Percentiles rank a stretch among this genome's conserved stretches.
phyloP scores from a whole-genome alignment of 1,140 invertebrate species.

The Scaptomyza hsui region DNA sequence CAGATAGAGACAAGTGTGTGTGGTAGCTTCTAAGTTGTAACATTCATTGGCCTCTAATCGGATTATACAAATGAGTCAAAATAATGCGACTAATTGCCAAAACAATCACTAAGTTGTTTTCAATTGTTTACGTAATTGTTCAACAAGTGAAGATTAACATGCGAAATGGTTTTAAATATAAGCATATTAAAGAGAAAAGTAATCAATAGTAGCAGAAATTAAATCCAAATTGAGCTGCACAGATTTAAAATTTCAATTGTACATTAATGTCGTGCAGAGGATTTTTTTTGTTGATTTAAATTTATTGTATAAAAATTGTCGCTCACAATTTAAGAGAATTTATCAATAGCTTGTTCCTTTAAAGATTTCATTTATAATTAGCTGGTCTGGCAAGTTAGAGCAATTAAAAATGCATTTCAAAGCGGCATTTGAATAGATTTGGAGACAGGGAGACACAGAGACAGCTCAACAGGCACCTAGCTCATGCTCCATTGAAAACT shows the following conservation, averaged over 20 bases:
- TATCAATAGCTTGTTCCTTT: too few species aligned
- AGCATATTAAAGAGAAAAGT: neutral
- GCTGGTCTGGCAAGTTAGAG: too few species aligned
- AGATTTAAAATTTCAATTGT: neutral
- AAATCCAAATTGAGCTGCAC: neutral
- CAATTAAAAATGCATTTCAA: too few species aligned
- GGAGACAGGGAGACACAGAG: neutral
- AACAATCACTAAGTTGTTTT: neutral
- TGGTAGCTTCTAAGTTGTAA: neutral
- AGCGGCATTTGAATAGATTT: neutral
- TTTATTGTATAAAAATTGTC: too few species aligned
- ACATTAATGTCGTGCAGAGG: neutral
- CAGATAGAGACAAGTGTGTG: too few species aligned
- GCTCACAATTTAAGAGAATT: too few species aligned
- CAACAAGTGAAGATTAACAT: neutral
- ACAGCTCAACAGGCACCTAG: conserved; percentile 12
- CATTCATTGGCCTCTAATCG: neutral
- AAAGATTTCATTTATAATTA: too few species aligned
- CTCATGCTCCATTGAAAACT: conserved; percentile 9
- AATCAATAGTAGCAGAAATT: neutral
- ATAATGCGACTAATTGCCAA: neutral
- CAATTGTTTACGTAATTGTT: neutral
- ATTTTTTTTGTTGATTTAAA: neutral
- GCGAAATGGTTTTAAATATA: neutral
- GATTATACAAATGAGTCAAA: neutral